Conservation (phyloP, 2,113 vertebrate genomes). For the Paedocypris sp. region DNA sequence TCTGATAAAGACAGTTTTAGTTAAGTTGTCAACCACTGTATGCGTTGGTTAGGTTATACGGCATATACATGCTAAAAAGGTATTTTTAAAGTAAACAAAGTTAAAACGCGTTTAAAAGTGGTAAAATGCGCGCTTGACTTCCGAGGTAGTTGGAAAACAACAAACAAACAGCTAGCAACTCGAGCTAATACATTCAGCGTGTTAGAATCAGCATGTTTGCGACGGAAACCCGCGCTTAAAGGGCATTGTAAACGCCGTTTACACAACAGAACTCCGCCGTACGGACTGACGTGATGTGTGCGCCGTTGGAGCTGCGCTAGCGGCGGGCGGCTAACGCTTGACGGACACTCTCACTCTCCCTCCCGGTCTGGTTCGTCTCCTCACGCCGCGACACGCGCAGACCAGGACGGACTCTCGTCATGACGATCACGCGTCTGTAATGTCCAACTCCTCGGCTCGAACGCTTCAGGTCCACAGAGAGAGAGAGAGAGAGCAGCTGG, state of each 20-base stretch:
- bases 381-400: no score
- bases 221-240: not conserved
- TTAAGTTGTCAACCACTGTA: not conserved
- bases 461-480: no score
- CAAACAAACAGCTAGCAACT: constrained; percentile 6
- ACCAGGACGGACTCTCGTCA: not conserved
- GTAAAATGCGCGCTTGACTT: not conserved
- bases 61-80: not conserved
- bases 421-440: not conserved
- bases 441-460: not conserved
- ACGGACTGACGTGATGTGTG: not conserved
- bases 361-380: no score
- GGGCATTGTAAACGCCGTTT: not conserved
- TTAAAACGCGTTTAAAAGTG: not conserved
- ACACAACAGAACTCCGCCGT: not conserved
- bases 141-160: not conserved
- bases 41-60: no score
- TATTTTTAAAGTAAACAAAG: not conserved
- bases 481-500: no score
- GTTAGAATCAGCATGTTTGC: not conserved
- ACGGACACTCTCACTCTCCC: no score
- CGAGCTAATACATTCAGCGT: not conserved
- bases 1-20: no score
- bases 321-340: constrained; percentile 13
- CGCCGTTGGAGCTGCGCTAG: not conserved